Conservation (phyloP, 37 sponge, comb jelly and placozoan species). For the Halisarca cf. caerulea region DNA sequence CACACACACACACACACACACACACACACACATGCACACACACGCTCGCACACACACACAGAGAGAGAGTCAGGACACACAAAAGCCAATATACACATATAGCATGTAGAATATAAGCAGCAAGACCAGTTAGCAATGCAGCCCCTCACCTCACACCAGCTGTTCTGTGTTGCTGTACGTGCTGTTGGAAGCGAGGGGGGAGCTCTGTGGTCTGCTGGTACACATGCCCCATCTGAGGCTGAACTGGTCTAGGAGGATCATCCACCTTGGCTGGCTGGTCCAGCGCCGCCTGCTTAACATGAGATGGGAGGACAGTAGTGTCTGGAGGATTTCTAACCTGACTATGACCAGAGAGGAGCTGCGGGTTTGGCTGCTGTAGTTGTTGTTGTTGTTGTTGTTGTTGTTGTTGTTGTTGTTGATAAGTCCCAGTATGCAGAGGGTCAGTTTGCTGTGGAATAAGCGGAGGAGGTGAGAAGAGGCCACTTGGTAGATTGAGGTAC, state of each 20-base stretch:
- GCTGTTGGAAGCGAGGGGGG: not conserved
- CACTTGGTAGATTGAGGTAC: not conserved
- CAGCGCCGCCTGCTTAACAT: not conserved
- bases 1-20: no score
- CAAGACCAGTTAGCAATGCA: no score
- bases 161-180: not conserved
- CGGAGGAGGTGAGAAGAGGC: slow-evolving; percentile 42
- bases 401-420: not conserved
- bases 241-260: not conserved
- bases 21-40: no score
- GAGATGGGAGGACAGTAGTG: slow-evolving; percentile 16
- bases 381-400: slow-evolving; percentile 37
- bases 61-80: no score
- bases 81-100: no score
- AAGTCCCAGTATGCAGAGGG: not conserved
- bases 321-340: not conserved
- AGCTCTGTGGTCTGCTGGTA: not conserved
- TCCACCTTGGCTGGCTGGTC: not conserved
- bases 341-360: not conserved
- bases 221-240: not conserved
- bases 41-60: no score
- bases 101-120: no score
- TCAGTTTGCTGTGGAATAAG: not conserved
- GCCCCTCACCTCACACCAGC: slow-evolving; percentile 13
- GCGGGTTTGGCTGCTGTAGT: slow-evolving; percentile 18